Base-by-base conservation (phyloP, 2,888 invertebrate genomes). In the Rutpela maculata region DNA sequence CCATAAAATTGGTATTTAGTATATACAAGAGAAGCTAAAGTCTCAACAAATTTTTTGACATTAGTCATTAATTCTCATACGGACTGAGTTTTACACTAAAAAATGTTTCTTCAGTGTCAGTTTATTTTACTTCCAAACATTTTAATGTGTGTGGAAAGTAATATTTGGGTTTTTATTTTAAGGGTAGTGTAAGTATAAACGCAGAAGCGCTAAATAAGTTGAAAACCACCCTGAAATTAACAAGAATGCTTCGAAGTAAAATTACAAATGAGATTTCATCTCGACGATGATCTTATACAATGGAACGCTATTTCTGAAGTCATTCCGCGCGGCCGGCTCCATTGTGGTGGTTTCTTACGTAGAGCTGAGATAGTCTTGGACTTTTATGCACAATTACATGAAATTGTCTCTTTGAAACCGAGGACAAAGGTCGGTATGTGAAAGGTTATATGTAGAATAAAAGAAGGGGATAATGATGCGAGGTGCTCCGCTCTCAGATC, bases 361-460 rank as follows among this genome's bases (percentile, higher is more conserved):
- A 74, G 50, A 43, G 31, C 35, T 15, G 74, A 84, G 84, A 84
- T 84, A 84, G 83, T 83, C 84, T 83, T 80, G 83, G 85, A 87
- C 87, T 87, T 88, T 88, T 88, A 87, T 88, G 87, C 87, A 87
- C 87, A 88, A 88, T 88, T 87, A 87, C 87, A 87, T 87, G 86
- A 88, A 88, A 88, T 87, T 86, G 87, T 88, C 88, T 87, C 87
- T 86, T 87, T 86, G 87, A 87, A 86, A 86, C 84, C 84, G 83
- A 80, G 84, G 83, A 88, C 88, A 88, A 88, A 88, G 86, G 80
- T 78, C 86, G 89, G 89, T 88, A 89, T 89, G 89, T 88, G 89
- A 88, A 89, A 89, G 88, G 89, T 89, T 89, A 89, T 89, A 89
- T 89, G 88, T 89, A 87, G 89, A 89, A 89, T 89, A 89, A 89